Base-by-base conservation (phyloP, 2,113 vertebrate genomes). In the Phrynosoma blainvillii region DNA sequence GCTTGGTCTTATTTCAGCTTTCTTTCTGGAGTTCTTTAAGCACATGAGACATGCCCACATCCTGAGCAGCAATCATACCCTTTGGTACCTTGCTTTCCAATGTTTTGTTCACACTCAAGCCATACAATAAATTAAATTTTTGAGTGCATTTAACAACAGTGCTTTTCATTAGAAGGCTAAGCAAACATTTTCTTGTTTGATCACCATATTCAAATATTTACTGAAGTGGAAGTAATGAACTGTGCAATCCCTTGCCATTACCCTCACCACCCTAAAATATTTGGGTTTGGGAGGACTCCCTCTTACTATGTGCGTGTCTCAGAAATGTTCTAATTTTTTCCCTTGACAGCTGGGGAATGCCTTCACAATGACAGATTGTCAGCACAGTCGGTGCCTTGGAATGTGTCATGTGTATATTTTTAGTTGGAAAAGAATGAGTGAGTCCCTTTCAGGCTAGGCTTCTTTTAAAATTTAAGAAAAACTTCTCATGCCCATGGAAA, bases 311-410 rank as follows among this genome's bases (percentile, higher is more conserved):
- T 11, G 23, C 54, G 18, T 81, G 79, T 42, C 25, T 79, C 47
- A 47, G 79, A 84, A 42, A 4, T 79, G 89, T 85, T 88, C 86
- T 32, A 36, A n/a, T 82, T 94, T 86, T 73, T 86, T 84, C 85
- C 79, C 79, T 9, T 91, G 94, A 84, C 85, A 93, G 87, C 80
- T 86, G 88, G 77, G 79, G 73, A 89, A 76, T 90, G 87, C 79
- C 85, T 95, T 89, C 52, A 85, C 70, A 75, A 87, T 95, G 94
- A 91, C 89, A 92, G 86, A 66, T 93, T 93, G 93, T 94, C 93
- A 87, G 85, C 73, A 78, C 42, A 32, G 88, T 92, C 84, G 78
- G 75, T 68, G 21, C 32, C 87, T 88, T 84, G 93, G 89, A 79
- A 87, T 42, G 91, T 90, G 89, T 5, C 1, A 52, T 62, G 73